Evolutionary conservation across 2,888 invertebrate genomes (phyloP).

Genomic region (Drosophila demipolita): DNA sequence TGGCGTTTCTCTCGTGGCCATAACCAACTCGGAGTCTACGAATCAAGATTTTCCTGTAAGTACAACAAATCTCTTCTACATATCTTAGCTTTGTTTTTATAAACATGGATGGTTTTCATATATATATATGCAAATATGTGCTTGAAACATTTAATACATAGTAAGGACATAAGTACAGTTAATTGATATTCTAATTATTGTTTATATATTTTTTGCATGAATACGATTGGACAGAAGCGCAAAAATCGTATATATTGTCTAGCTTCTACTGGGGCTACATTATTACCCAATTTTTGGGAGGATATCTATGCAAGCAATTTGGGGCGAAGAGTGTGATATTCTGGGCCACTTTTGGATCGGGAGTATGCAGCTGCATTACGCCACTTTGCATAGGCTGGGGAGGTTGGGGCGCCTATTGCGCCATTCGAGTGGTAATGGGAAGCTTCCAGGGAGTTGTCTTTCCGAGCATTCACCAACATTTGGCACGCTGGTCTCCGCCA

Average conservation of each 20-base stretch:
- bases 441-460: slow-evolving; percentile 88
- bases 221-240: slow-evolving; percentile 85
- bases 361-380: slow-evolving; percentile 88
- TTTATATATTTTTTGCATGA: slow-evolving; percentile 50
- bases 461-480: slow-evolving; percentile 88
- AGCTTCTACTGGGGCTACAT: slow-evolving; percentile 92
- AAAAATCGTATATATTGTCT: slow-evolving; percentile 87
- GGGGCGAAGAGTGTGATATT: slow-evolving; percentile 88
- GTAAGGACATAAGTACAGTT: not conserved
- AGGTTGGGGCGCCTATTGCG: slow-evolving; percentile 87
- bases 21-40: slow-evolving; percentile 87
- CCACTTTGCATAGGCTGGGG: slow-evolving; percentile 88
- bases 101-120: too few species aligned
- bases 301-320: slow-evolving; percentile 88
- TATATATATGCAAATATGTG: too few species aligned
- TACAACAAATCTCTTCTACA: not conserved
- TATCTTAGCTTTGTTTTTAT: too few species aligned
- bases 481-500: slow-evolving; percentile 89
- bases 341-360: slow-evolving; percentile 87
- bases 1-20: slow-evolving; percentile 91
- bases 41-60: slow-evolving; percentile 86
- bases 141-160: too few species aligned
- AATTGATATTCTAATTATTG: not conserved
- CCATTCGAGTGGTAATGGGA: slow-evolving; percentile 88
- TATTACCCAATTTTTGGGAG: slow-evolving; percentile 87